A percentile compares a stretch with the other conserved stretches of the same genome.
Evolutionary conservation across 2,888 invertebrate species (phyloP).

Genomic region (Coenonympha arcania): DNA sequence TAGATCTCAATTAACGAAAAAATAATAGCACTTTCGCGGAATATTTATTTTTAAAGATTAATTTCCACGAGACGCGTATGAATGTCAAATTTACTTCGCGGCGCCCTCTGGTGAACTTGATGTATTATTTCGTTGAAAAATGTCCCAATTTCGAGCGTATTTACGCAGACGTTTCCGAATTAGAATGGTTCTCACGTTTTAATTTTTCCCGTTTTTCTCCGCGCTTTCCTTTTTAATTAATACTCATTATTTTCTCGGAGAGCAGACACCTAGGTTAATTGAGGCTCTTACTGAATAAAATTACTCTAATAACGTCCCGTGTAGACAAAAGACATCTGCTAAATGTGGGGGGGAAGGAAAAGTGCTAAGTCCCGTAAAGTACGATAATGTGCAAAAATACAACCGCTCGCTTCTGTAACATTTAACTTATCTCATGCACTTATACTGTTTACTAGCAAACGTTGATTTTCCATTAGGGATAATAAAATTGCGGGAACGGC

Average conservation of each 20-base stretch:
- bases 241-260: slow-evolving; percentile 27
- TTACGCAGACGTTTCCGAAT: slow-evolving; percentile 14
- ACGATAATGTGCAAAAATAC: background rate
- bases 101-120: too few relatives aligned
- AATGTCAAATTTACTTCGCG: too few relatives aligned
- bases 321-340: background rate
- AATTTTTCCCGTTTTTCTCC: slow-evolving; percentile 25
- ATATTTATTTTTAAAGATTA: too few relatives aligned
- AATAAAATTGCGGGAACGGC: too few relatives aligned
- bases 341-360: background rate
- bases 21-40: too few relatives aligned
- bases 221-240: slow-evolving; percentile 29
- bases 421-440: too few relatives aligned
- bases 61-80: too few relatives aligned
- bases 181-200: slow-evolving; percentile 25
- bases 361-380: background rate
- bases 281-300: slow-evolving; percentile 8
- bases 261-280: slow-evolving; percentile 21
- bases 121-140: too few relatives aligned
- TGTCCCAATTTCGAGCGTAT: slow-evolving; percentile 6
- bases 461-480: too few relatives aligned
- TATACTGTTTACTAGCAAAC: too few relatives aligned
- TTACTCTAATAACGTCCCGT: background rate
- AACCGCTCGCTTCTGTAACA: background rate
- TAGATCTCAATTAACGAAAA: too few relatives aligned